Percentiles rank a stretch among this genome's conserved stretches.
Evolutionary conservation across 2,888 invertebrate species (phyloP).

Genomic region (Allophyes oxyacanthae): DNA sequence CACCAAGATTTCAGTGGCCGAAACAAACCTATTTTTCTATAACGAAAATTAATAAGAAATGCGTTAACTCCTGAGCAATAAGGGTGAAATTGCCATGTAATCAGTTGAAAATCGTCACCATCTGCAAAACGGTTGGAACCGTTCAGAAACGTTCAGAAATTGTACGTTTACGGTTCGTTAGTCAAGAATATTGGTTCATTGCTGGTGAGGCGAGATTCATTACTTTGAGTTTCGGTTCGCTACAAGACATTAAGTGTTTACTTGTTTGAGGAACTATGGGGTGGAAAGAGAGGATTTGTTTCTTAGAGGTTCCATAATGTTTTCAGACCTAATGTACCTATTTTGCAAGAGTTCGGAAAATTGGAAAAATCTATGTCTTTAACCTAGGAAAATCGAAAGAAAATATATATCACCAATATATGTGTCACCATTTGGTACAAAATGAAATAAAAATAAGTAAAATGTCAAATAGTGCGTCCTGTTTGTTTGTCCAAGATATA

Average conservation of each 20-base stretch:
- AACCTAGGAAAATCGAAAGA: too few relatives aligned
- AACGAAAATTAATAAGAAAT: slow-evolving; percentile 63
- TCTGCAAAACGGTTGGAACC: slow-evolving; percentile 74
- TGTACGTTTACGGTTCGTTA: slow-evolving; percentile 78
- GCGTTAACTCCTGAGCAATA: slow-evolving; percentile 66
- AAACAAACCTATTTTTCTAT: slow-evolving; percentile 46
- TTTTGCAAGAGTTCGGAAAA: too few relatives aligned
- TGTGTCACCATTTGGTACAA: too few relatives aligned
- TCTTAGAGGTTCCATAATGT: too few relatives aligned
- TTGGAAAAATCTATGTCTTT: too few relatives aligned
- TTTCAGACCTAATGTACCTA: too few relatives aligned
- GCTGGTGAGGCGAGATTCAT: slow-evolving; percentile 71
- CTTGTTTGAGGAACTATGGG: slow-evolving; percentile 22
- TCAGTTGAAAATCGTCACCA: slow-evolving; percentile 77
- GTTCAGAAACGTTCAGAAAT: slow-evolving; percentile 72
- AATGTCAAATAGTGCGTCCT: too few relatives aligned
- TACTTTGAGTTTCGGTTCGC: slow-evolving; percentile 55
- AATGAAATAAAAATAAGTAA: too few relatives aligned
- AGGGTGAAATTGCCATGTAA: slow-evolving; percentile 77
- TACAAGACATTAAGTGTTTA: slow-evolving; percentile 44
- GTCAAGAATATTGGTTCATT: slow-evolving; percentile 77
- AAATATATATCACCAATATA: too few relatives aligned
- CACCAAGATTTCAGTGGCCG: slow-evolving; percentile 20
- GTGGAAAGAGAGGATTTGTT: slow-evolving; percentile 13
- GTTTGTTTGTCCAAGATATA: too few relatives aligned